phyloP scores from a whole-genome alignment of 2,113 vertebrate genomes.

The Notiomystis cincta region DNA sequence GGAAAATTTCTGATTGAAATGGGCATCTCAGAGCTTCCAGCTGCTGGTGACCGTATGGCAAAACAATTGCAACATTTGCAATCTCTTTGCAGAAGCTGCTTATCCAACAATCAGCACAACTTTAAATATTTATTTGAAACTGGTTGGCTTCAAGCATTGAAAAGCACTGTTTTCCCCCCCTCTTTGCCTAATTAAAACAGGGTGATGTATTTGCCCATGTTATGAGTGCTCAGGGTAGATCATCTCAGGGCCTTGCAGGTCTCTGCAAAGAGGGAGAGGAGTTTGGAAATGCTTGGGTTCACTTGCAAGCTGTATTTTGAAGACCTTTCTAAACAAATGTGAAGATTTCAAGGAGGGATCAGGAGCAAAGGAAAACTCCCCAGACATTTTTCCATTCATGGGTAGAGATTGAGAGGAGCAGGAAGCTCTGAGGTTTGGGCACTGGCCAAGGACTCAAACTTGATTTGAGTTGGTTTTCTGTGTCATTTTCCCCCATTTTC shows the following conservation, averaged over 20 bases:
- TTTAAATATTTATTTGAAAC: constrained; percentile 17
- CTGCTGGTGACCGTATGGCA: neutral
- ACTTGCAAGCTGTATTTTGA: neutral
- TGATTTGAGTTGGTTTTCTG: neutral
- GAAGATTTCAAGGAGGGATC: neutral
- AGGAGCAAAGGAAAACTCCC: neutral
- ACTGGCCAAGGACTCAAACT: neutral
- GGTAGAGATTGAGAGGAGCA: neutral
- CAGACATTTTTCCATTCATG: neutral
- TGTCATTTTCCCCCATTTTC: neutral
- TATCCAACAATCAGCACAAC: neutral
- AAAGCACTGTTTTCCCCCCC: neutral
- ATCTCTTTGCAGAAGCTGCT: neutral
- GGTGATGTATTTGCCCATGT: neutral
- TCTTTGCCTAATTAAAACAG: neutral
- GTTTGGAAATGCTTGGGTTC: neutral
- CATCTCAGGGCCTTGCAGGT: neutral
- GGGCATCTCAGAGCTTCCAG: neutral
- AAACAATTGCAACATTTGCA: neutral
- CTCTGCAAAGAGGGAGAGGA: neutral
- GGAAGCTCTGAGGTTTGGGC: neutral
- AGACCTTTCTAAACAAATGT: neutral
- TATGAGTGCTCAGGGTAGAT: neutral
- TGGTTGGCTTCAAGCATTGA: neutral
- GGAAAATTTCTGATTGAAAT: constrained; percentile 17